Evolutionary conservation across 2,113 vertebrate species (phyloP), one percentile per base, ranked within the genome.

Genomic region (Ranitomeya variabilis): DNA sequence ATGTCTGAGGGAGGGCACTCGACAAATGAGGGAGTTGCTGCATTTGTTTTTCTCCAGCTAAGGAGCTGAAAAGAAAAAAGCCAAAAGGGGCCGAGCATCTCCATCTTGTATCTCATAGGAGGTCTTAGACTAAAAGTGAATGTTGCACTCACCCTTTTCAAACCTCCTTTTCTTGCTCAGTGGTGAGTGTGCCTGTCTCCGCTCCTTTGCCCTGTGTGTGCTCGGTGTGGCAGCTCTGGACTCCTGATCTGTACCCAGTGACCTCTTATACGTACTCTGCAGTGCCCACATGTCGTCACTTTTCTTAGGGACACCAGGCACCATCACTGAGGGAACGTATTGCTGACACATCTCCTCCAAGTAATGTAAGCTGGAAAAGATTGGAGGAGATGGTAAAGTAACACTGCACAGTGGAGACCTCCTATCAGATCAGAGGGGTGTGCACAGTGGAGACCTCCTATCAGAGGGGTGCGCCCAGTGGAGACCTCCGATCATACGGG

Each of bases 231-330:
- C 57, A 16, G 55, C 21, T 23, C n/a, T 26, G 0, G 23, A 13
- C 0, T 76, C 92, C 31, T 90, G 89, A 8, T 76, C 91, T 2
- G 73, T 67, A 79, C 76, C 91, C 67, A 97, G 91, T 55, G 96
- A 97, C 2, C 90, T 90, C 86, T 90, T 91, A 77, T 97, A 97
- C 55, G 94, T 21, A 21, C 67, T 90, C 16, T 97, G 90, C 6
- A 95, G 37, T 0, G 90, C 88, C 94, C 96, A 96, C 60, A 89
- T 11, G 15, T 2, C 31, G 0, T 51, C 67, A 16, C 13, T 14
- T 7, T 26, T 31, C 8, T 83, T 37, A 18, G 23, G 23, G 5
- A 79, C 37, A 12, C 11, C 14, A 37, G 2, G 19, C 8, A 1
- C 86, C n/a, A 19, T 12, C 7, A 83, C 21, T 79, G 92, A 91